These are phyloP conservation scores for Thaumatotibia leucotreta DNA, from an alignment of 1,140 invertebrate genomes.

Conservation along the genomic window DNA sequence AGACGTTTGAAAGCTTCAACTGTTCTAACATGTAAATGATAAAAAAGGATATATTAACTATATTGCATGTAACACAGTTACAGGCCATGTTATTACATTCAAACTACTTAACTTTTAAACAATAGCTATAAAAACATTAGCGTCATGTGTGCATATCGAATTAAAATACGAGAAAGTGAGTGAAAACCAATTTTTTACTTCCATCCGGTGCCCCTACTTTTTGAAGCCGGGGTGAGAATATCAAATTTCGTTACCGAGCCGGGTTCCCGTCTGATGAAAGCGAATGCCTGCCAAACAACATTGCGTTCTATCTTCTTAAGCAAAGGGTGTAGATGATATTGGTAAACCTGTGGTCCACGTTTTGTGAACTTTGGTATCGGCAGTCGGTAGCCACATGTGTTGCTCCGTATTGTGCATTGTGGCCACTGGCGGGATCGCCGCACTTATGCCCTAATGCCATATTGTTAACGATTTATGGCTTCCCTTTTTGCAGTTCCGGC, in stretches of 20 bases:
- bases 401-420: slow-evolving; percentile 53
- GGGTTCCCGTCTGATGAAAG: background rate
- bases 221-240: slow-evolving; percentile 62
- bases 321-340: background rate
- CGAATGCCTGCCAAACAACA: background rate
- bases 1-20: no score
- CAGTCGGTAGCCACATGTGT: slow-evolving; percentile 70
- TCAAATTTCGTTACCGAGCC: slow-evolving; percentile 62
- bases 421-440: slow-evolving; percentile 47
- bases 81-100: background rate
- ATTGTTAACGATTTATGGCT: slow-evolving; percentile 64
- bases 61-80: no score
- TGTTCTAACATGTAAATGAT: no score
- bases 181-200: slow-evolving; percentile 67
- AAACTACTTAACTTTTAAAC: background rate
- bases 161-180: slow-evolving; percentile 62
- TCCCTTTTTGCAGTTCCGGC: slow-evolving; percentile 54
- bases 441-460: slow-evolving; percentile 48
- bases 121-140: slow-evolving; percentile 32
- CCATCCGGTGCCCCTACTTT: slow-evolving; percentile 71
- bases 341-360: background rate
- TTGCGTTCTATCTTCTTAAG: background rate
- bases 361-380: slow-evolving; percentile 32
- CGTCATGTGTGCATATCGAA: slow-evolving; percentile 50
- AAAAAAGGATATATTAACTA: no score